Percentiles rank a stretch among this genome's conserved stretches.
phyloP scores from a whole-genome alignment of 2,888 invertebrate species.

The Ormia ochracea region DNA sequence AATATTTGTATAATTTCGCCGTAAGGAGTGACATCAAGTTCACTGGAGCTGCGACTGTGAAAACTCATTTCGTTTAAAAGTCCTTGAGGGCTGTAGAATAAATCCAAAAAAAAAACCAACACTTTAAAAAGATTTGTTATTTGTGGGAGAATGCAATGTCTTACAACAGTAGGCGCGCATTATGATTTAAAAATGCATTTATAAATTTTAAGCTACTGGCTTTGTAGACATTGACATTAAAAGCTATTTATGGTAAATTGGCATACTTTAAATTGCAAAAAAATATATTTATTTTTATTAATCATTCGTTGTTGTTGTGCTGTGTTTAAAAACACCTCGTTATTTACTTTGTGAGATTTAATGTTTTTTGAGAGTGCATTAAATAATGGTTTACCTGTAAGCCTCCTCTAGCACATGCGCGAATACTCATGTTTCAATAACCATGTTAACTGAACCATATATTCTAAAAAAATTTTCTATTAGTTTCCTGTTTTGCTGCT shows the following conservation, averaged over 20 bases:
- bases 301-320: conserved; percentile 8
- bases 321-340: background rate
- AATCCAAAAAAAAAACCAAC: conserved; percentile 1
- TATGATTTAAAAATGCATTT: background rate
- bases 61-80: conserved; percentile 60
- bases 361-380: background rate
- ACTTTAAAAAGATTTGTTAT: background rate
- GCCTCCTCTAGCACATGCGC: too few species aligned
- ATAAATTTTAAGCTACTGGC: conserved; percentile 19
- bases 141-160: background rate
- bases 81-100: conserved; percentile 6
- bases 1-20: conserved; percentile 66
- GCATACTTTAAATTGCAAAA: conserved; percentile 39
- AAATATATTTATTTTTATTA: conserved; percentile 1
- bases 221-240: conserved; percentile 42
- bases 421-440: too few species aligned
- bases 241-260: conserved; percentile 49
- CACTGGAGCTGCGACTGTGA: conserved; percentile 67
- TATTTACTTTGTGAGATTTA: background rate
- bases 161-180: background rate
- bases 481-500: too few species aligned
- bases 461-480: too few species aligned
- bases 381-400: background rate
- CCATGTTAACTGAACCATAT: too few species aligned
- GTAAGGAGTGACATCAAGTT: conserved; percentile 64